Percentiles rank a stretch among this genome's conserved stretches.
phyloP scores from a whole-genome alignment of 2,888 invertebrate species.

The Melipona beecheii region DNA sequence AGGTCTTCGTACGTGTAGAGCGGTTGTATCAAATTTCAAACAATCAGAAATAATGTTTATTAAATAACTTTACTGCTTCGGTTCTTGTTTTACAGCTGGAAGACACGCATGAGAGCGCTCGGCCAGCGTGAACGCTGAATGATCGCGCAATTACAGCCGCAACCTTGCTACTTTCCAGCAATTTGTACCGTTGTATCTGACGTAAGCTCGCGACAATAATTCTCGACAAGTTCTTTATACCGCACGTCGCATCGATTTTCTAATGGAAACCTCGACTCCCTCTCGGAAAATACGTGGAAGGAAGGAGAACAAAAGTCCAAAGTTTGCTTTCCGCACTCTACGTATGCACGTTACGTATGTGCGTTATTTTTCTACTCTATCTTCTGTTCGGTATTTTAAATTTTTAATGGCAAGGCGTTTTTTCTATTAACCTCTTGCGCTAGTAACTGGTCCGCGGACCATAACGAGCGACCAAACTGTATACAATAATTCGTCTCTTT shows the following conservation, averaged over 20 bases:
- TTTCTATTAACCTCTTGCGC: not conserved
- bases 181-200: conserved; percentile 50
- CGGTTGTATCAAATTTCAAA: not conserved
- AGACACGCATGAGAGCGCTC: conserved; percentile 17
- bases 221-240: conserved; percentile 6
- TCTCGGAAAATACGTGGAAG: not conserved
- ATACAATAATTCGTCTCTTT: too few relatives aligned
- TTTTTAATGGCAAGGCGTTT: too few relatives aligned
- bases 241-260: conserved; percentile 1
- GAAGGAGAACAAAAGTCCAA: not conserved
- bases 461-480: too few relatives aligned
- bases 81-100: conserved; percentile 18
- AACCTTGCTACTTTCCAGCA: conserved; percentile 56
- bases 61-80: not conserved
- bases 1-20: not conserved
- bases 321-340: not conserved
- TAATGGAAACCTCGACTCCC: conserved; percentile 5
- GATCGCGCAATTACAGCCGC: conserved; percentile 33
- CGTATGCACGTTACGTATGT: too few relatives aligned
- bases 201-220: conserved; percentile 39
- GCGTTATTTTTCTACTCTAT: too few relatives aligned
- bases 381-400: too few relatives aligned
- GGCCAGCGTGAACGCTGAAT: conserved; percentile 26
- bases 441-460: too few relatives aligned
- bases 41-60: conserved; percentile 1